These are phyloP conservation scores for Eubucco bourcierii DNA, from an alignment of 2,113 vertebrate genomes.

Conservation along the genomic window DNA sequence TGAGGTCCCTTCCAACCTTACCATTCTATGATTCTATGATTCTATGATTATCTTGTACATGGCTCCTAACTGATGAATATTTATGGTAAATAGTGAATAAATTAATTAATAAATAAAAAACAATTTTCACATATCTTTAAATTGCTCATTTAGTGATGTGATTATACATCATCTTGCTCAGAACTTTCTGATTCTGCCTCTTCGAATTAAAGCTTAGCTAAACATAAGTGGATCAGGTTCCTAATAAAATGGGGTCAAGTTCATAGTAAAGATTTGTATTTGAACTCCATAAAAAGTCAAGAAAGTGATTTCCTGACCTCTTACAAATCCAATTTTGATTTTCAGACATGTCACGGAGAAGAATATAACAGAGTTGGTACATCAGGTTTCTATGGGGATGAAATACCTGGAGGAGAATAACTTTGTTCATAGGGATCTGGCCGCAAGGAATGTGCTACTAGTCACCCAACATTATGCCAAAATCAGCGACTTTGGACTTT, in stretches of 20 bases:
- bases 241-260: background rate
- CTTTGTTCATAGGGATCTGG: conserved; percentile 96
- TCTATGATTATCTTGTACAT: background rate
- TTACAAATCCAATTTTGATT: conserved; percentile 36
- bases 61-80: background rate
- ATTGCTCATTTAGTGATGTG: background rate
- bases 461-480: conserved; percentile 98
- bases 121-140: background rate
- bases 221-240: background rate
- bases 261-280: background rate
- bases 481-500: conserved; percentile 99
- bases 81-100: background rate
- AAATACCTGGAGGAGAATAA: conserved; percentile 96
- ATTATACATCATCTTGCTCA: background rate
- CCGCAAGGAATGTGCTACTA: conserved; percentile 92
- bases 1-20: no score
- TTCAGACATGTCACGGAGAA: conserved; percentile 83
- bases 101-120: background rate
- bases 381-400: conserved; percentile 98
- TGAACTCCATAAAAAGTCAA: conserved; percentile 10
- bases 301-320: background rate
- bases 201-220: background rate
- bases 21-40: no score
- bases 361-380: conserved; percentile 95
- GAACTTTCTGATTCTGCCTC: background rate